Evolutionary conservation across 1,140 invertebrate species (phyloP), one percentile per base, ranked within the genome.

Genomic region (Ectropis grisescens): DNA sequence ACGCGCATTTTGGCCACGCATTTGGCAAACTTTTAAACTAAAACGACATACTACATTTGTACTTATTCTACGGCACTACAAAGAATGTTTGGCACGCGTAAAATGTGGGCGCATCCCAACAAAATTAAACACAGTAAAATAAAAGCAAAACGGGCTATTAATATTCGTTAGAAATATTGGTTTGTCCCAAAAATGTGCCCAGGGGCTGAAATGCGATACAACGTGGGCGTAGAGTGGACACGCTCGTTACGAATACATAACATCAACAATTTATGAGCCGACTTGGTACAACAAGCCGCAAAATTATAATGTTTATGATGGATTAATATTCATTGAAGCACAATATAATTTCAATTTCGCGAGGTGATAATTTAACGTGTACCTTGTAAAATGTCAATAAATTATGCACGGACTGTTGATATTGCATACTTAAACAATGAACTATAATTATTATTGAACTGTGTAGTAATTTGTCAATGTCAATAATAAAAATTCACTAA

Each of bases 141-240:
- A 64, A 75, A 59, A 75, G 69, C 55, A 75, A 69, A 72, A 72
- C 40, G 39, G 39, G 53, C 59, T 59, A 75, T 78, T 80, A 75
- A 78, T 80, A 80, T 71, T 76, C 64, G 70, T 75, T 80, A 71
- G 64, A 76, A 66, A 68, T 76, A 80, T 76, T 72, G 66, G 70
- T 74, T 75, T 78, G 66, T 78, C 66, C 68, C 61, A 72, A 75
- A 79, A 66, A 66, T 68, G 64, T 51, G 66, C 62, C 75, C 64
- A 53, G 61, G 59, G 74, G 71, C 69, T 74, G 71, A 61, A 68
- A 74, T 48, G 41, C 56, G 64, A 70, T 52, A 37, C 50, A 29
- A 65, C 50, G 75, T 80, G 64, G 75, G 71, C 57, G 69, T 61
- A 53, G 52, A 62, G 53, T 59, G 69, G 71, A 66, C 53, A 57